Evolutionary conservation across 2,113 vertebrate genomes (phyloP), one percentile per base, ranked within the genome.

Genomic region (Recurvirostra avosetta): DNA sequence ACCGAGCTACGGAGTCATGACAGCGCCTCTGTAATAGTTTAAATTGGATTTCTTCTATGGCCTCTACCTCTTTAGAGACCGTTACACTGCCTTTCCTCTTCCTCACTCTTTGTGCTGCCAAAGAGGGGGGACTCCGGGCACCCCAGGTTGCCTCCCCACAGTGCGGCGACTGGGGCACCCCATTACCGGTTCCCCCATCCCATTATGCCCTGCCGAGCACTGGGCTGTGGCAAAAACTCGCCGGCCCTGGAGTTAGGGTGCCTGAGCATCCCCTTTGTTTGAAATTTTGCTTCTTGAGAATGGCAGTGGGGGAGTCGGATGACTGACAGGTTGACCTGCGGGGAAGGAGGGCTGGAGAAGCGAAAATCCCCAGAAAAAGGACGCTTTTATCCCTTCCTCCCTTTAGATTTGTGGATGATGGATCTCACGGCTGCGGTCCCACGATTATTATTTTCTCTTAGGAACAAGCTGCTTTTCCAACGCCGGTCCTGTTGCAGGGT

Each of bases 101-200:
- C 49, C 76, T 79, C 32, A 13, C 43, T 84, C 2, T 62, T 47
- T 71, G 47, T 71, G 59, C 43, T 76, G 30, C 61, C 53, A 34
- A n/a, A 68, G 26, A 29, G 17, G n/a, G 36, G 10, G 11, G 13
- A 20, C 50, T 26, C 34, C 0, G 1, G 21, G 19, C 19, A 30
- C 10, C 15, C 53, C 0, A 0, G 23, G 32, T 20, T 72, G 32
- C 40, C 21, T 80, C 45, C 40, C 61, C 3, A 3, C 0, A 2
- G 12, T 10, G 17, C 34, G 36, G 55, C 41, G 49, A 67, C 27
- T 1, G 1, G n/a, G 36, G 30, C 19, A n/a, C 12, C 15, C 32
- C 22, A 19, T n/a, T 43, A 65, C 55, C 5, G 0, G 30, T 65
- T 73, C 17, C 25, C 21, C 56, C 43, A 50, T 26, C 47, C 43